These are phyloP conservation scores for Strix uralensis DNA, from an alignment of 2,113 vertebrate species.

Conservation along the genomic window DNA sequence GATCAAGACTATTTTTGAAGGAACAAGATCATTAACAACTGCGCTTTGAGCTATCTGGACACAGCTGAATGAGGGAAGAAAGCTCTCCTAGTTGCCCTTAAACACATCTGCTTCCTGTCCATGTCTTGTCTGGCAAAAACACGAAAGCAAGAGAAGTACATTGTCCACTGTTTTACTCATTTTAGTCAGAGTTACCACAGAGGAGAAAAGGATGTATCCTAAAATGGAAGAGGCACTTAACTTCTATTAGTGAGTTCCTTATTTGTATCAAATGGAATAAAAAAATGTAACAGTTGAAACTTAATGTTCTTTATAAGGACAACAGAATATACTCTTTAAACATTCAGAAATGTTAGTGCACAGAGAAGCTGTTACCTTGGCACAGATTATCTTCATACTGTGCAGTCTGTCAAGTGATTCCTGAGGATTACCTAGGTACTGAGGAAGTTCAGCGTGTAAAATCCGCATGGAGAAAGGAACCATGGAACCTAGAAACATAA, in stretches of 20 bases:
- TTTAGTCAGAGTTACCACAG: background rate
- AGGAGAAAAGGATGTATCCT: background rate
- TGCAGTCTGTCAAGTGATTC: conserved; percentile 94
- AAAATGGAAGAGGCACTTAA: background rate
- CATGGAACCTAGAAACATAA: conserved; percentile 86
- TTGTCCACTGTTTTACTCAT: background rate
- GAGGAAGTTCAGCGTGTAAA: conserved; percentile 93
- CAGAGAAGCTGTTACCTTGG: conserved; percentile 75
- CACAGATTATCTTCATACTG: conserved; percentile 87
- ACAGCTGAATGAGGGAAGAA: background rate
- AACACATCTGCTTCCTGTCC: background rate
- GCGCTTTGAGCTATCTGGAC: background rate
- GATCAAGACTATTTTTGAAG: background rate
- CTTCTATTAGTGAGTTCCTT: background rate
- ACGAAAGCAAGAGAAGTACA: background rate
- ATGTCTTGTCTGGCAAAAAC: background rate
- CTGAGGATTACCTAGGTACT: conserved; percentile 91
- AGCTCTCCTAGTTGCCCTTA: background rate
- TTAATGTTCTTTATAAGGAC: background rate
- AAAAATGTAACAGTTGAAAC: background rate
- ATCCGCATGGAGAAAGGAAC: conserved; percentile 97
- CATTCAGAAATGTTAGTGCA: background rate
- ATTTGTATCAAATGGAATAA: background rate
- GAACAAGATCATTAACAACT: background rate
- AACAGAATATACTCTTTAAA: background rate